These are phyloP conservation scores for Tachysurus vachellii DNA, from an alignment of 2,113 vertebrate species.

Conservation along the genomic window DNA sequence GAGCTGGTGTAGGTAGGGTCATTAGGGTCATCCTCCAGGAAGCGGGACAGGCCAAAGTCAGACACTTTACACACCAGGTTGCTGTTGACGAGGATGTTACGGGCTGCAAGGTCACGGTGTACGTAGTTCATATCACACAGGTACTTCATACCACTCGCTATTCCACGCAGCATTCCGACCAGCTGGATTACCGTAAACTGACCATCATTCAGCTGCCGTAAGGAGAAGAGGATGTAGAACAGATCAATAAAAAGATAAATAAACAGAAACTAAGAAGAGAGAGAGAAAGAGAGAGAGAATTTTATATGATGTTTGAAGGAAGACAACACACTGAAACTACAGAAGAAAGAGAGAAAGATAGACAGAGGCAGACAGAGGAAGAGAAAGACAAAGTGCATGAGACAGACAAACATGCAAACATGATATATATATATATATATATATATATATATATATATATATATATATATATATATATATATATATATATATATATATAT, in stretches of 20 bases:
- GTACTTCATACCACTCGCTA: constrained; percentile 96
- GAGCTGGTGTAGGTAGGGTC: constrained; percentile 98
- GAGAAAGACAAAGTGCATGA: neutral
- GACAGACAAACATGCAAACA: neutral
- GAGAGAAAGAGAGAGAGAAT: neutral
- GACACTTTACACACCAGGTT: constrained; percentile 98
- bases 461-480: neutral
- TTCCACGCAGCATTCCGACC: constrained; percentile 94
- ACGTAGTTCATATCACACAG: constrained; percentile 97
- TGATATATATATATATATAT: neutral
- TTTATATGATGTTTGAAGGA: too few species aligned
- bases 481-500: neutral
- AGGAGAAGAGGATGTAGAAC: constrained; percentile 20
- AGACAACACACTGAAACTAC: neutral
- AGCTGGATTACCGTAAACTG: constrained; percentile 98
- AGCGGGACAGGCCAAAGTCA: constrained; percentile 92
- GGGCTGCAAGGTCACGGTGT: constrained; percentile 91
- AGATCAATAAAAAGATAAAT: neutral
- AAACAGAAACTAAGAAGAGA: neutral
- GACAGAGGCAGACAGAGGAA: neutral
- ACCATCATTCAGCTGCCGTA: constrained; percentile 87
- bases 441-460: neutral
- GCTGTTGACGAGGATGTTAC: constrained; percentile 96
- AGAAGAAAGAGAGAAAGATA: neutral
- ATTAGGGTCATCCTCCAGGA: constrained; percentile 89